Base-by-base conservation (phyloP, 2,113 vertebrate genomes). In the Ondatra zibethicus region DNA sequence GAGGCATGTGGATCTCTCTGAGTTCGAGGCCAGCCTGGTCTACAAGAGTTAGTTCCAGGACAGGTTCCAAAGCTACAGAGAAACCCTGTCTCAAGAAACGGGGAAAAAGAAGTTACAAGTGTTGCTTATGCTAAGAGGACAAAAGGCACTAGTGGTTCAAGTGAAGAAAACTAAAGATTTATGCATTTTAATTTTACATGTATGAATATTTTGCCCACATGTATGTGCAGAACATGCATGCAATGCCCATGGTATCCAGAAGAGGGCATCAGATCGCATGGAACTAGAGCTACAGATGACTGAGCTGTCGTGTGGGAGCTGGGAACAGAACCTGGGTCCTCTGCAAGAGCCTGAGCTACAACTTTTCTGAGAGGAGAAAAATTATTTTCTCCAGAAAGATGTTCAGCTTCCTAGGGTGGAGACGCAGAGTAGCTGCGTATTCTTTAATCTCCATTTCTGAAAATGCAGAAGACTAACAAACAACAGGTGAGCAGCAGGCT, bases 341-440 rank as follows among this genome's bases (percentile, higher is more conserved):
- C 33, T n/a, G 23, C 78, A 81, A 58, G 78, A 58, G 36, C 52
- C 52, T 58, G 21, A 81, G 78, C 36, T 39, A 58, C 52, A 66
- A 88, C 96, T 93, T 93, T 47, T 5, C 77, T 89, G 63, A 7
- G 7, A 52, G 92, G 50, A 80, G 42, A 84, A 97, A 94, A 82
- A 52, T 88, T 45, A 55, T 58, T 76, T 88, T 91, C 88, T 93
- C 23, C 63, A 78, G 88, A 96, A 96, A 82, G 31, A 73, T 33
- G 45, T 27, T 39, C 21, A 61, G 36, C 39, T 27, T 58, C n/a
- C 50, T 95, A 45, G 58, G 65, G 80, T 4, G 19, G 70, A 89
- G 58, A 58, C 52, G 82, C 65, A 5, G 1, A 63, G 19, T 23
- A 16, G 25, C 21, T 87, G 3, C 23, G 2, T 88, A 65, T 63